Percentiles rank a stretch among this genome's conserved stretches.
Evolutionary conservation across 2,113 vertebrate species (phyloP).

Genomic region (Apus apus): DNA sequence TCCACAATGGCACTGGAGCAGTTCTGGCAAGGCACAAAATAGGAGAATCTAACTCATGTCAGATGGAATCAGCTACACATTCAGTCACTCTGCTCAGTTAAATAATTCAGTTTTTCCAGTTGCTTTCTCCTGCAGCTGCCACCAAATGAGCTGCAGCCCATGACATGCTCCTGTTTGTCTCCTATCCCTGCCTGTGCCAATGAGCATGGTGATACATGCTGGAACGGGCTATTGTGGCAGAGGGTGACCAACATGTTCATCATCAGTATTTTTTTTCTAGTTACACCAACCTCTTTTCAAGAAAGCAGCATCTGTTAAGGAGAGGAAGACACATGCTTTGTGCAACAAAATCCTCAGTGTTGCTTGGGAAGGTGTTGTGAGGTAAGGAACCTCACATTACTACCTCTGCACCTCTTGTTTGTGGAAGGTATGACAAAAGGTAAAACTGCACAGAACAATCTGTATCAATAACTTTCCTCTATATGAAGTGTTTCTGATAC

Average conservation of each 20-base stretch:
- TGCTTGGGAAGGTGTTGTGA: not conserved
- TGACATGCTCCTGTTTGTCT: not conserved
- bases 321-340: not conserved
- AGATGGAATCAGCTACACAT: not conserved
- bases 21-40: not conserved
- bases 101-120: not conserved
- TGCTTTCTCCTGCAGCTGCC: not conserved
- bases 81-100: not conserved
- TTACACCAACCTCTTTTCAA: not conserved
- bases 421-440: not conserved
- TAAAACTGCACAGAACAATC: not conserved
- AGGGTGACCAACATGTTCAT: not conserved
- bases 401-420: not conserved
- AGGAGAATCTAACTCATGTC: not conserved
- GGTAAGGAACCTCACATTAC: not conserved
- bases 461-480: not conserved
- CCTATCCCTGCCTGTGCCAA: not conserved
- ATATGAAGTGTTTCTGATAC: not conserved
- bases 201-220: accelerated
- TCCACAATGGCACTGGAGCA: not conserved
- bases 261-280: not conserved
- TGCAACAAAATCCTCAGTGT: not conserved
- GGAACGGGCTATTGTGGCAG: not conserved
- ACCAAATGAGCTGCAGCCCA: not conserved
- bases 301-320: not conserved